Evolutionary conservation across 1,140 invertebrate species (phyloP).

Genomic region (Rhizoglyphus robini): DNA sequence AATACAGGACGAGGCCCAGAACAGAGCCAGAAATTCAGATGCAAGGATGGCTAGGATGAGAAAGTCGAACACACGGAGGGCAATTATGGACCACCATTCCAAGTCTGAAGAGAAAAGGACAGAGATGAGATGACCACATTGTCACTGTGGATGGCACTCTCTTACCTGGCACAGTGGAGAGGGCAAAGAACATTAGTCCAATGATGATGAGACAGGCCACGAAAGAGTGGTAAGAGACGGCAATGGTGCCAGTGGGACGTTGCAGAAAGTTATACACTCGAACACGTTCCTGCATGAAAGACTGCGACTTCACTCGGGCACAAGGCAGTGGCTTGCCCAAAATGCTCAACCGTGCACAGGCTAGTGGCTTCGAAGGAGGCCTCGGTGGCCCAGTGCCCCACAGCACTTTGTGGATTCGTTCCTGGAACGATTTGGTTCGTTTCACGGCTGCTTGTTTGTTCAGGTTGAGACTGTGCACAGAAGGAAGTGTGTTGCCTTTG

Average conservation of each 20-base stretch:
- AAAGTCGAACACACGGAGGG: background rate
- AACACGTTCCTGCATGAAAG: background rate
- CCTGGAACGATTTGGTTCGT: conserved; percentile 1
- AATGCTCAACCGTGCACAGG: background rate
- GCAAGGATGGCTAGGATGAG: background rate
- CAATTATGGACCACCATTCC: background rate
- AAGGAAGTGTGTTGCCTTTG: background rate
- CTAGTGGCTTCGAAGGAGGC: background rate
- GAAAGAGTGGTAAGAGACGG: background rate
- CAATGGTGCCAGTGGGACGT: background rate
- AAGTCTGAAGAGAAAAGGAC: background rate
- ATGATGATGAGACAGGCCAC: background rate
- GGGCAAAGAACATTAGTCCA: background rate
- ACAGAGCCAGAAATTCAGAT: background rate
- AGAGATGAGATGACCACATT: background rate
- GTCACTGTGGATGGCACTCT: background rate
- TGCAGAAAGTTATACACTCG: conserved; percentile 5
- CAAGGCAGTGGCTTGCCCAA: background rate
- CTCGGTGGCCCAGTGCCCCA: background rate
- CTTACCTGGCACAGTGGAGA: background rate
- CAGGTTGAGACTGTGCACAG: background rate
- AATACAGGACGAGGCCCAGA: conserved; percentile 8
- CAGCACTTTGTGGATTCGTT: background rate
- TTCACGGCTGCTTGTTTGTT: background rate
- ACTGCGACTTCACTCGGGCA: background rate